Evolutionary conservation across 2,797 vertebrate genomes (phyloP).

Genomic region (Toxotes lorentzi): DNA sequence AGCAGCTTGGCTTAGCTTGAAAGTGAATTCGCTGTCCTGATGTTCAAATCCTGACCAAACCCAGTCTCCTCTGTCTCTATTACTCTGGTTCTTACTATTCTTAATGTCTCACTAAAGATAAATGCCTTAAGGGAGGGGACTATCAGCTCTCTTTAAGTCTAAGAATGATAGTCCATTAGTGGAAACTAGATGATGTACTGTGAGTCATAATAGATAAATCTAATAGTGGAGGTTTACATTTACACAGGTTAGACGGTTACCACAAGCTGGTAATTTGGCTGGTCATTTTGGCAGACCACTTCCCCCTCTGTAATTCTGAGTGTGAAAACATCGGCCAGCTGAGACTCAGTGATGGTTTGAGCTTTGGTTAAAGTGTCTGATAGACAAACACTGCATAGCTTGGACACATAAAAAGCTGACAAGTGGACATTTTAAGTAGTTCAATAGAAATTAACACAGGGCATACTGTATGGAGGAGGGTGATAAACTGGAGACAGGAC

Average conservation of each 20-base stretch:
- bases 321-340: not conserved
- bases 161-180: conserved; percentile 2
- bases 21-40: conserved; percentile 19
- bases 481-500: too few species aligned
- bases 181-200: not conserved
- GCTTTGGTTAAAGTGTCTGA: not conserved
- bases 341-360: not conserved
- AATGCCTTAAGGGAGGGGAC: not conserved
- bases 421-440: too few species aligned
- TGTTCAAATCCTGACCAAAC: conserved; percentile 19
- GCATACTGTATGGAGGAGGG: too few species aligned
- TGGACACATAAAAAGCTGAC: too few species aligned
- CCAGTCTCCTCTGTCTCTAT: conserved; percentile 18
- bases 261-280: conserved; percentile 1
- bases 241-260: not conserved
- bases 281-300: not conserved
- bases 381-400: not conserved
- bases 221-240: not conserved
- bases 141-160: conserved; percentile 9
- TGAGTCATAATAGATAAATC: not conserved
- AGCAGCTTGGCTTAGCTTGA: conserved; percentile 45
- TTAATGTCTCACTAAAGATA: conserved; percentile 38
- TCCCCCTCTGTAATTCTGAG: not conserved
- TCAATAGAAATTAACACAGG: too few species aligned
- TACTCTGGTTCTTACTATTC: conserved; percentile 19